phyloP scores from a whole-genome alignment of 2,888 invertebrate species.

The Sinelater perroti region DNA sequence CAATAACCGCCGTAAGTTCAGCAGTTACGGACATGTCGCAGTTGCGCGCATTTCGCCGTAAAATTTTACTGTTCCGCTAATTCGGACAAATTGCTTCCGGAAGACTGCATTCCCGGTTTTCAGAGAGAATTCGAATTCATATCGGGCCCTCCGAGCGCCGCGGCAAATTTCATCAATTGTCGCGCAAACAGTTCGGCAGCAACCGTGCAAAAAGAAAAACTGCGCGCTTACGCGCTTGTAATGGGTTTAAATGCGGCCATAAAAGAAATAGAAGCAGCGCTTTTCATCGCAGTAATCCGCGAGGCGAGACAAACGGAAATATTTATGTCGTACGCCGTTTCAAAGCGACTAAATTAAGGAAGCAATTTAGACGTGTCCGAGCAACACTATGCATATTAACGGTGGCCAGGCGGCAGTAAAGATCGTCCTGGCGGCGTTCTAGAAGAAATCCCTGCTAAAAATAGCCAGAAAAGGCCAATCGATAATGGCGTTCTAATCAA shows the following conservation, averaged over 20 bases:
- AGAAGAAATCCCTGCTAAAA: conserved; percentile 10
- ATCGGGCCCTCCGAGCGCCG: background rate
- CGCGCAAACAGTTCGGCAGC: background rate
- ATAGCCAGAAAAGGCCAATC: conserved; percentile 23
- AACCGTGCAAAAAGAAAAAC: conserved; percentile 11
- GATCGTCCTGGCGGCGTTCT: conserved; percentile 11
- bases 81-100: conserved; percentile 10
- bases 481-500: conserved; percentile 28
- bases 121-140: conserved; percentile 2
- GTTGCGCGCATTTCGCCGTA: conserved; percentile 7
- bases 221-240: background rate
- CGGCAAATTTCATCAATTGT: conserved; percentile 4
- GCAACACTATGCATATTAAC: conserved; percentile 31
- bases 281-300: conserved; percentile 11
- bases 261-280: conserved; percentile 8
- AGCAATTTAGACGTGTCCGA: conserved; percentile 30
- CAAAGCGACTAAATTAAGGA: conserved; percentile 34
- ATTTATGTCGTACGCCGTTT: conserved; percentile 30
- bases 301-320: conserved; percentile 29
- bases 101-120: conserved; percentile 3
- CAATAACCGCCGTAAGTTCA: conserved; percentile 9
- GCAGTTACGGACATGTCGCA: conserved; percentile 14
- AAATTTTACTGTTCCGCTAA: conserved; percentile 15
- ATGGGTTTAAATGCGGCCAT: conserved; percentile 5
- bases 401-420: conserved; percentile 11